A percentile compares a stretch with the other conserved stretches of the same genome.
Conservation (phyloP, 2,113 vertebrate genomes). For the Azemiops feae region DNA sequence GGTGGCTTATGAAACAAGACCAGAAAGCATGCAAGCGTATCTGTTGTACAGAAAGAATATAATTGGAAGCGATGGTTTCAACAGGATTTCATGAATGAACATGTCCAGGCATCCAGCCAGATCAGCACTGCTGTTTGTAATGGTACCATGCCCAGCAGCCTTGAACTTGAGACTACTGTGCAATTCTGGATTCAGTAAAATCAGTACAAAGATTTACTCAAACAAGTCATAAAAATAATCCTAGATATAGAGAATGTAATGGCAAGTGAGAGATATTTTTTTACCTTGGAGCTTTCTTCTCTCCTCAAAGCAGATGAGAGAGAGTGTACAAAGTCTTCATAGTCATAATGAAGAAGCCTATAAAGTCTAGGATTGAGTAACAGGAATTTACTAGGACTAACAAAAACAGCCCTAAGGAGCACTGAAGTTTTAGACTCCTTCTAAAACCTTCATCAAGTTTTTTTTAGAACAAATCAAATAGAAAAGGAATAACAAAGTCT, state of each 20-base stretch:
- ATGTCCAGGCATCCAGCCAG: constrained; percentile 57
- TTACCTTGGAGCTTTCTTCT: background rate
- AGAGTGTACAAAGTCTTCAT: background rate
- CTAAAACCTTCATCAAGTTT: background rate
- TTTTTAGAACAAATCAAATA: background rate
- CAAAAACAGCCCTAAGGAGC: background rate
- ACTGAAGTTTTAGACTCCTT: background rate
- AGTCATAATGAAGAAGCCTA: background rate
- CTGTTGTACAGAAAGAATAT: constrained; percentile 29
- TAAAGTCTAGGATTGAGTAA: background rate
- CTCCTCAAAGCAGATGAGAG: background rate
- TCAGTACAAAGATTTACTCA: constrained; percentile 14
- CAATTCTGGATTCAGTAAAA: constrained; percentile 44
- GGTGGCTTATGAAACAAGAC: background rate
- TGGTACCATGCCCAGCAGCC: constrained; percentile 49
- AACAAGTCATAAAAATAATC: constrained; percentile 10
- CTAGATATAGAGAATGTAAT: background rate
- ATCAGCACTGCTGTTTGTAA: constrained; percentile 52
- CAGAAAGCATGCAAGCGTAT: constrained; percentile 17
- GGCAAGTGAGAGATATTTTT: background rate
- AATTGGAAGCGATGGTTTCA: constrained; percentile 53
- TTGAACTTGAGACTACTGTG: constrained; percentile 26
- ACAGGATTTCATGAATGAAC: constrained; percentile 56
- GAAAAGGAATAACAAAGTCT: background rate
- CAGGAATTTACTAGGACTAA: background rate